Conservation (phyloP, 2,888 invertebrate species). For the Cyclophora albipunctata region DNA sequence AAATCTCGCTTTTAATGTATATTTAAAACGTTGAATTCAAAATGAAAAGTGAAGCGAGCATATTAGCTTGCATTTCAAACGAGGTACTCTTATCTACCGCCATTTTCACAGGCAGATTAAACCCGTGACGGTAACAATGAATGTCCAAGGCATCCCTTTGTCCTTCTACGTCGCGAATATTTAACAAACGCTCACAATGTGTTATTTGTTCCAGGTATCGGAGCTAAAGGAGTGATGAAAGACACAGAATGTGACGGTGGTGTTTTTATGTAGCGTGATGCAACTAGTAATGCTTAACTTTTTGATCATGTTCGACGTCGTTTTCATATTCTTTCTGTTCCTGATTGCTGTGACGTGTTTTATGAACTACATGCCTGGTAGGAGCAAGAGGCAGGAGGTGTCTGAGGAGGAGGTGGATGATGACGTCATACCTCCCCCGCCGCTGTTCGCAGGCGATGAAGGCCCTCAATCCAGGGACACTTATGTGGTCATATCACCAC, state of each 20-base stretch:
- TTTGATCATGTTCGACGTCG: slow-evolving; percentile 91
- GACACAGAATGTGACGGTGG: slow-evolving; percentile 57
- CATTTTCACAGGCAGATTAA: slow-evolving; percentile 27
- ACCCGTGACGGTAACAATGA: slow-evolving; percentile 24
- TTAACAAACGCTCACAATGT: slow-evolving; percentile 2
- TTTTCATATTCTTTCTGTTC: slow-evolving; percentile 90
- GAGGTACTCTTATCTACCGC: slow-evolving; percentile 12
- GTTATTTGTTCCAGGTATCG: slow-evolving; percentile 28
- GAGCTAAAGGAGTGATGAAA: slow-evolving; percentile 16
- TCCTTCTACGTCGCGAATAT: background rate
- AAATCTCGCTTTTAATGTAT: too few relatives aligned
- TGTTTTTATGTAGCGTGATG: slow-evolving; percentile 74
- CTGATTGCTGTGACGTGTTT: slow-evolving; percentile 88
- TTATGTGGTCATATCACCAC: slow-evolving; percentile 68
- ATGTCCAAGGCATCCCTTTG: slow-evolving; percentile 18
- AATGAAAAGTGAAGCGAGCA: slow-evolving; percentile 6
- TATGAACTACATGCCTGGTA: slow-evolving; percentile 86
- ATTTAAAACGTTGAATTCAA: background rate
- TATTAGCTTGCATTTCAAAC: slow-evolving; percentile 16
- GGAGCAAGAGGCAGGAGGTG: slow-evolving; percentile 61
- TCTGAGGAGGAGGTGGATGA: slow-evolving; percentile 64
- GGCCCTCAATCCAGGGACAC: slow-evolving; percentile 53
- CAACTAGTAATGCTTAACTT: slow-evolving; percentile 91
- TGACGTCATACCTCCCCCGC: slow-evolving; percentile 70
- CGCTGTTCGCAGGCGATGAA: slow-evolving; percentile 57